These are phyloP conservation scores for Apus apus DNA, from an alignment of 2,113 vertebrate species.

Conservation along the genomic window DNA sequence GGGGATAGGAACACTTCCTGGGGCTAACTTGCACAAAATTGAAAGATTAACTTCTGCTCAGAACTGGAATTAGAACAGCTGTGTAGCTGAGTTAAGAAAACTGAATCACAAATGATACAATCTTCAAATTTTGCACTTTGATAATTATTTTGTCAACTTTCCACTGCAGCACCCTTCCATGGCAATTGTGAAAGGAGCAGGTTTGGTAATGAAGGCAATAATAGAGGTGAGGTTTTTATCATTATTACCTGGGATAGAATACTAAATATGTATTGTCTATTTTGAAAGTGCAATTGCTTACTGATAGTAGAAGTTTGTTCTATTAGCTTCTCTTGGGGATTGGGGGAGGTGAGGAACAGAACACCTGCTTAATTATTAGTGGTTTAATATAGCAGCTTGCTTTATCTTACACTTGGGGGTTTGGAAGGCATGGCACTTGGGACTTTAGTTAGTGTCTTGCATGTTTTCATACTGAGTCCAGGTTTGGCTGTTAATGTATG, in stretches of 20 bases:
- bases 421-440: conserved; percentile 21
- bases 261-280: background rate
- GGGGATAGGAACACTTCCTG: background rate
- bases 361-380: background rate
- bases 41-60: background rate
- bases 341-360: background rate
- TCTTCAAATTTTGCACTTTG: background rate
- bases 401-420: background rate
- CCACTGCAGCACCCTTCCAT: conserved; percentile 92
- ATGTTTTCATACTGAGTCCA: conserved; percentile 43
- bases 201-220: conserved; percentile 98
- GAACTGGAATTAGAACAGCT: background rate
- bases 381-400: background rate
- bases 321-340: background rate
- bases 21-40: background rate
- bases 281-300: background rate
- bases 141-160: background rate
- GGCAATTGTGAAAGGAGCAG: conserved; percentile 98
- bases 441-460: conserved; percentile 1
- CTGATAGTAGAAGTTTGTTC: background rate
- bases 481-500: conserved; percentile 13
- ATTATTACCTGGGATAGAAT: background rate
- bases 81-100: background rate
- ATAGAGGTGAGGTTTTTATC: conserved; percentile 88
- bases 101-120: background rate